A percentile compares a stretch with the other conserved stretches of the same genome.
Evolutionary conservation across 2,797 vertebrate species (phyloP).

Genomic region (Emydoidea blandingii): DNA sequence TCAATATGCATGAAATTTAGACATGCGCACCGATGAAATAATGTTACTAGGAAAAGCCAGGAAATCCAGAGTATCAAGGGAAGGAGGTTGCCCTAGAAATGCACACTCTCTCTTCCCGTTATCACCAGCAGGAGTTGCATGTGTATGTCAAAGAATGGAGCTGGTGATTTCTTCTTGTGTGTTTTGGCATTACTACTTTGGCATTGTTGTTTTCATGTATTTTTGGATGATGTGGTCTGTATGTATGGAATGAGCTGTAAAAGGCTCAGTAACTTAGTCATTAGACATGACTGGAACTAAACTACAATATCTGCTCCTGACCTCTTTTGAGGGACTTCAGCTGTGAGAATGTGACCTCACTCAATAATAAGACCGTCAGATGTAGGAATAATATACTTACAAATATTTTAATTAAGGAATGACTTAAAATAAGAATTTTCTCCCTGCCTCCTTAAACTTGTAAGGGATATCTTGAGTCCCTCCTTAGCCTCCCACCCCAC

Average conservation of each 20-base stretch:
- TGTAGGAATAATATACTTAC: not conserved
- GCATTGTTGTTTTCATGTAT: not conserved
- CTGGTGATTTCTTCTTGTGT: not conserved
- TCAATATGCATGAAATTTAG: not conserved
- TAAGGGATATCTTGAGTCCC: not conserved
- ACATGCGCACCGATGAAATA: not conserved
- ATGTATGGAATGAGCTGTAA: not conserved
- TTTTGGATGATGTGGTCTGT: not conserved
- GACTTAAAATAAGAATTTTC: accelerated
- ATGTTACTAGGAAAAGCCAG: not conserved
- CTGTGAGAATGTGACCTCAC: not conserved
- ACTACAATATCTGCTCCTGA: not conserved
- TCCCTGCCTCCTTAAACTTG: not conserved
- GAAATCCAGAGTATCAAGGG: not conserved
- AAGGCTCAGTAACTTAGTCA: slow-evolving; percentile 22
- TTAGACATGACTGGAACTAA: slow-evolving; percentile 21
- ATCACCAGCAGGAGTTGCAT: not conserved
- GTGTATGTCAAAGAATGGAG: slow-evolving; percentile 7
- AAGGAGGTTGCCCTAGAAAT: not conserved
- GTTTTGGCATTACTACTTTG: not conserved
- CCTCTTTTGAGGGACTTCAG: not conserved
- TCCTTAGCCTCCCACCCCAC: not conserved
- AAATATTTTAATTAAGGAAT: not conserved
- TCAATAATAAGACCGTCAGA: not conserved
- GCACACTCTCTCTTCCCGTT: not conserved